These are phyloP conservation scores for Cybosia mesomella DNA, from an alignment of 2,888 invertebrate species.

Conservation along the genomic window DNA sequence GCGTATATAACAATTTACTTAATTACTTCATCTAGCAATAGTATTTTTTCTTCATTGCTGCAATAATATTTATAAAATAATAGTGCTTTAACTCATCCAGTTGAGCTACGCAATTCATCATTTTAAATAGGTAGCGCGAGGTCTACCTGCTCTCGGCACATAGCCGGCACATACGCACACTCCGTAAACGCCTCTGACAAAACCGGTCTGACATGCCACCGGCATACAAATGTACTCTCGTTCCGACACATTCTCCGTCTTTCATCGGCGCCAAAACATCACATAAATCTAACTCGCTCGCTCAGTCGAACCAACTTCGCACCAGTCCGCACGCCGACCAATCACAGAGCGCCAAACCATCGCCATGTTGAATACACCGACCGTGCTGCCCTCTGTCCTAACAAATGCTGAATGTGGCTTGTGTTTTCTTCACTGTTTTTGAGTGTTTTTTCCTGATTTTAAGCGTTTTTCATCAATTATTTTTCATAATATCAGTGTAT, in stretches of 20 bases:
- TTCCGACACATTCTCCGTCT: conserved; percentile 82
- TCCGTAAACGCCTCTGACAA: conserved; percentile 82
- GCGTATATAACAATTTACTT: background rate
- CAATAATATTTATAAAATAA: conserved; percentile 70
- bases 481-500: conserved; percentile 65
- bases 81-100: conserved; percentile 49
- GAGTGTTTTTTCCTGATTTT: conserved; percentile 70
- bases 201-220: conserved; percentile 80
- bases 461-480: conserved; percentile 52
- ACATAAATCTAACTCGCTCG: conserved; percentile 84
- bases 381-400: conserved; percentile 75
- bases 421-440: conserved; percentile 78
- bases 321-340: conserved; percentile 68
- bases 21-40: background rate
- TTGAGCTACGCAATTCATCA: conserved; percentile 68
- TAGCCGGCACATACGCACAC: conserved; percentile 80
- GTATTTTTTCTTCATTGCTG: conserved; percentile 53
- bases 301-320: conserved; percentile 78
- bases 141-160: conserved; percentile 81
- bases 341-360: conserved; percentile 70
- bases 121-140: conserved; percentile 73
- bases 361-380: conserved; percentile 84
- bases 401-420: conserved; percentile 68
- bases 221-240: conserved; percentile 83
- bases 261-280: conserved; percentile 82